phyloP scores from a whole-genome alignment of 2,797 vertebrate genomes.

The Takifugu ocellatus region DNA sequence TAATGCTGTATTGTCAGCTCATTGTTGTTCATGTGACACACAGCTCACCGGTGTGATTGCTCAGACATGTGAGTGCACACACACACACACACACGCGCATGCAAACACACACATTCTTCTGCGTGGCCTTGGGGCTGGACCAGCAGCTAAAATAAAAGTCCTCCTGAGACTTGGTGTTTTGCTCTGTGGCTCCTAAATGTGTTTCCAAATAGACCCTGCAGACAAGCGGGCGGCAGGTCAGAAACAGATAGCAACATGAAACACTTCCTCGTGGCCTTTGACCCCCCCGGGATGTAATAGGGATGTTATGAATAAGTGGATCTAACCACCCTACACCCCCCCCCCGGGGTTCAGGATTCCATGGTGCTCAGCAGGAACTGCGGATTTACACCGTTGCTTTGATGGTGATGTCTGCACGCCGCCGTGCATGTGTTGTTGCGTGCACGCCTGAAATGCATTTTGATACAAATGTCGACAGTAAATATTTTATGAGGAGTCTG shows the following conservation, averaged over 20 bases:
- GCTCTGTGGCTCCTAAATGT: conserved; percentile 24
- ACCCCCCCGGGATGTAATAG: conserved; percentile 35
- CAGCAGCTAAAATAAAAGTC: conserved; percentile 38
- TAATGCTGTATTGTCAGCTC: background rate
- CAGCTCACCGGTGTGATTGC: conserved; percentile 21
- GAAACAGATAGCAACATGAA: conserved; percentile 58
- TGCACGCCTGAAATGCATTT: conserved; percentile 6
- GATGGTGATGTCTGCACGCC: background rate
- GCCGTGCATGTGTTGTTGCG: conserved; percentile 4
- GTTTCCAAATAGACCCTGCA: conserved; percentile 58
- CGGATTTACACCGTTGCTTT: background rate
- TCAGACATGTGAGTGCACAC: conserved; percentile 22
- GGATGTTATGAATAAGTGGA: conserved; percentile 18
- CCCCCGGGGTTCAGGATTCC: background rate
- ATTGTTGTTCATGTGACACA: conserved; percentile 3
- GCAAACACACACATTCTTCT: conserved; percentile 26
- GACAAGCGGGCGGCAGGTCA: conserved; percentile 56
- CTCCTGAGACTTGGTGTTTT: conserved; percentile 4
- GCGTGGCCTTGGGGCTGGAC: conserved; percentile 13
- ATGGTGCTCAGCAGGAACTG: background rate
- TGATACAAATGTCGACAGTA: conserved; percentile 3
- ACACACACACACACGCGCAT: conserved; percentile 12
- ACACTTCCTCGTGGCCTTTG: conserved; percentile 61
- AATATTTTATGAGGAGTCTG: conserved; percentile 17
- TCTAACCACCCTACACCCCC: background rate